Conservation (phyloP, 2,888 invertebrate species). For the Leptinotarsa peninsularis region DNA sequence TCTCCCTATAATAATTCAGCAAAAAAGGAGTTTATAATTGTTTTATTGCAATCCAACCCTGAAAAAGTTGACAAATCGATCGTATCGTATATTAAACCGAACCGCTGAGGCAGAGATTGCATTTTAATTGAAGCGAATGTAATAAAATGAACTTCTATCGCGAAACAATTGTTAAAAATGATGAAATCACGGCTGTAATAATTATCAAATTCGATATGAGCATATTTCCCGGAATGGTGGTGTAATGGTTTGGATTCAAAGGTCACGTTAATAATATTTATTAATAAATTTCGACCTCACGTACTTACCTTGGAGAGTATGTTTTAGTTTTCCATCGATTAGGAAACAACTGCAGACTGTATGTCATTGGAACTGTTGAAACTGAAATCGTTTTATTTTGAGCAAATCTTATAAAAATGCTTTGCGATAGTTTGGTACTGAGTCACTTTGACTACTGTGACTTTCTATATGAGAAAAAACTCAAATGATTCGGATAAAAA, state of each 20-base stretch:
- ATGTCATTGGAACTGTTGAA: no score
- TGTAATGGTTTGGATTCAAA: constrained; percentile 14
- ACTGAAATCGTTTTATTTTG: no score
- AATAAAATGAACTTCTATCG: not conserved
- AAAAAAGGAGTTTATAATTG: no score
- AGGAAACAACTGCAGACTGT: no score
- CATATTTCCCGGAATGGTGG: constrained; percentile 23
- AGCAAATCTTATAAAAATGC: no score
- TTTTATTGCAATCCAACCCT: not conserved
- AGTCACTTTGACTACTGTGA: no score
- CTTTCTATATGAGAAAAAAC: no score
- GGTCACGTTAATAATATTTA: constrained; percentile 16
- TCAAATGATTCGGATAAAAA: no score
- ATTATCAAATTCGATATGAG: constrained; percentile 27
- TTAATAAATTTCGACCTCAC: constrained; percentile 16
- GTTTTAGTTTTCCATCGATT: no score
- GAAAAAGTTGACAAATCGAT: not conserved
- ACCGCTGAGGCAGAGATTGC: not conserved
- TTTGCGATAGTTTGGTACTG: no score
- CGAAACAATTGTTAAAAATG: constrained; percentile 16
- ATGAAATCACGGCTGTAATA: constrained; percentile 22
- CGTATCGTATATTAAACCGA: not conserved
- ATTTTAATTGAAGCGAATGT: constrained; percentile 4
- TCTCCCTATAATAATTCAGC: no score
- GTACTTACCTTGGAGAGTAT: not conserved